Conservation (phyloP, 1,140 invertebrate species). For the fruit fly (Drosophila melanogaster) region Release_6_plus_ISO1_MT NT_033779.5:14145501-14146000, state of each 20-base stretch:
- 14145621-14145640: conserved; percentile 76
- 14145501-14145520: conserved; percentile 12
- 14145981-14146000: too few relatives aligned
- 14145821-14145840: conserved; percentile 32
- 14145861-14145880: conserved; percentile 1
- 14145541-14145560: conserved; percentile 71
- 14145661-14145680: not conserved
- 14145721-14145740: conserved; percentile 14
- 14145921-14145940: not conserved
- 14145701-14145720: not conserved
- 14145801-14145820: conserved; percentile 33
- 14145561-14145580: conserved; percentile 71
- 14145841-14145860: conserved; percentile 6
- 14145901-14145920: not conserved
- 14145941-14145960: not conserved
- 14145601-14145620: conserved; percentile 73
- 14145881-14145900: not conserved
- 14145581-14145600: conserved; percentile 70
- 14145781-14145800: conserved; percentile 39
- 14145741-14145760: conserved; percentile 67
- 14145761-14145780: conserved; percentile 74
- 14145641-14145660: conserved; percentile 44
- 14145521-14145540: conserved; percentile 14
- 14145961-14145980: too few relatives aligned
- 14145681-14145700: not conserved